These are phyloP conservation scores for Nettapus auritus DNA, from an alignment of 2,113 vertebrate genomes.

Conservation along the genomic window DNA sequence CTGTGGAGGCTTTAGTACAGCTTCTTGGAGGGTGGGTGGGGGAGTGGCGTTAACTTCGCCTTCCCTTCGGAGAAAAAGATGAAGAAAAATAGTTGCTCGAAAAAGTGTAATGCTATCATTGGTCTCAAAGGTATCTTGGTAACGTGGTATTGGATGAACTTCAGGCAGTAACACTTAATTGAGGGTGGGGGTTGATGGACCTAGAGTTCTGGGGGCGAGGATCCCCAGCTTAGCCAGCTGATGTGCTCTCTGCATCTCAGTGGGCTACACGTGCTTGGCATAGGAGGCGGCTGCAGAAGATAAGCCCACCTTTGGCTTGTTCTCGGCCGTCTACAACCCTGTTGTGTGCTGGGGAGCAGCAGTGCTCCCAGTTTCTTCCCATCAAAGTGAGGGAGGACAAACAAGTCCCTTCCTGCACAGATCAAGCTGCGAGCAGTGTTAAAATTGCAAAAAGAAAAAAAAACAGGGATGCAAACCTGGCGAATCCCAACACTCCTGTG, in stretches of 20 bases:
- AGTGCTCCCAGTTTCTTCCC: background rate
- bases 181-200: background rate
- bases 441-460: accelerated
- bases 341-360: background rate
- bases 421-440: accelerated
- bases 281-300: background rate
- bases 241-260: background rate
- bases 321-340: background rate
- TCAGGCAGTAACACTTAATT: background rate
- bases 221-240: background rate
- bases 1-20: background rate
- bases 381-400: accelerated
- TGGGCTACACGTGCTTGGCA: too few relatives aligned
- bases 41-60: background rate
- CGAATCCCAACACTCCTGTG: background rate
- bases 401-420: too few relatives aligned
- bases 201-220: background rate
- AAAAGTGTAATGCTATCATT: background rate
- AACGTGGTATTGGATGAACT: background rate
- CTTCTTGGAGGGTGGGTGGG: background rate
- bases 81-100: background rate
- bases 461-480: background rate
- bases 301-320: background rate
- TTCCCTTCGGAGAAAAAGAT: background rate
- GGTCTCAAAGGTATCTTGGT: background rate